phyloP scores from a whole-genome alignment of 53 echinoderm and acorn worm genomes.

The Zoroaster sp. region DNA sequence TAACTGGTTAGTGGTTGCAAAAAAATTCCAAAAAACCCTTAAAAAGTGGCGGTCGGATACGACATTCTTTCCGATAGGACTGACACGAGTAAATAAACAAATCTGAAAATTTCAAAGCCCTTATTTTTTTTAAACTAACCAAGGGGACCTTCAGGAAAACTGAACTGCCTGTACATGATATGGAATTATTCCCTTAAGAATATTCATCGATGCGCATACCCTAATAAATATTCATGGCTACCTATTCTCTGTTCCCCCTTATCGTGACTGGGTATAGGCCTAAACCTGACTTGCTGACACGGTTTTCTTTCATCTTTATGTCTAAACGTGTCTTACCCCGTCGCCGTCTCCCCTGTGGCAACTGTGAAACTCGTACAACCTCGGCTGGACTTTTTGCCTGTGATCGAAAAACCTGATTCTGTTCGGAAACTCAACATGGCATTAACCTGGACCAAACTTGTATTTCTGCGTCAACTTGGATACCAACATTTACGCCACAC shows the following conservation, averaged over 20 bases:
- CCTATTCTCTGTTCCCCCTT: constrained; percentile 53
- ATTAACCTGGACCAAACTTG: constrained; percentile 80
- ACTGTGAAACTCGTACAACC: background rate
- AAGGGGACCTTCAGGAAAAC: background rate
- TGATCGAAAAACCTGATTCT: background rate
- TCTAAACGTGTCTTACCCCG: constrained; percentile 7
- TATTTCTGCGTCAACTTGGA: constrained; percentile 57
- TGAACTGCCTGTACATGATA: background rate
- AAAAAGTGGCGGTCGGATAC: too few species aligned
- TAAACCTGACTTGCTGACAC: constrained; percentile 14
- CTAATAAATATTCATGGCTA: background rate
- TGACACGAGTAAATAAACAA: too few species aligned
- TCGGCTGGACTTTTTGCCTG: background rate
- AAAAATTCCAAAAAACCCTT: too few species aligned
- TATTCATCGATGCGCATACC: background rate
- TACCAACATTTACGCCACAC: constrained; percentile 17
- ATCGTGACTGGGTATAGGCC: constrained; percentile 18
- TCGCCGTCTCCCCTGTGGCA: background rate
- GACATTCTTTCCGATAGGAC: too few species aligned
- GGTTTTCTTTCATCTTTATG: constrained; percentile 49
- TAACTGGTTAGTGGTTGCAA: too few species aligned
- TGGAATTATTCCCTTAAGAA: background rate
- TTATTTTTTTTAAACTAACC: background rate
- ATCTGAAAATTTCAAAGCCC: too few species aligned
- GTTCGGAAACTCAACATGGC: constrained; percentile 50